These are phyloP conservation scores for Gallinago solitaria DNA, from an alignment of 2,797 vertebrate genomes.

Conservation along the genomic window DNA sequence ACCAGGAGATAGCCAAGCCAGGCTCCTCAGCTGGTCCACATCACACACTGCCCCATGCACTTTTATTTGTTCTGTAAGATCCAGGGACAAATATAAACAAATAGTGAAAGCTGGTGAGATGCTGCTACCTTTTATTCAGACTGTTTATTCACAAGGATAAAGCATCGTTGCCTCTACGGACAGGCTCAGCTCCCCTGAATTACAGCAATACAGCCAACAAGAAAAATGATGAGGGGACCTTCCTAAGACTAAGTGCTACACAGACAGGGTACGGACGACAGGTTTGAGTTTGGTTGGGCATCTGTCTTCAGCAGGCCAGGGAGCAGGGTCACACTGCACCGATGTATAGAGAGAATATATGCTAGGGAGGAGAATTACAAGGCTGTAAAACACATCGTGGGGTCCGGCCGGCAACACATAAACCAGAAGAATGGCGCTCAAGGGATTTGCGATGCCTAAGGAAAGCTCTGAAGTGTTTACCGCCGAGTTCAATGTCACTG, in stretches of 20 bases:
- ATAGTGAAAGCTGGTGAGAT: not conserved
- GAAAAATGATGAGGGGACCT: not conserved
- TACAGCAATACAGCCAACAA: not conserved
- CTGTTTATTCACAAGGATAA: not conserved
- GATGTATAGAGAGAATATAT: not conserved
- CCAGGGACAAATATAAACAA: not conserved
- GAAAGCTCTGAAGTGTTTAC: conserved; percentile 23
- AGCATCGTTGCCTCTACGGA: not conserved
- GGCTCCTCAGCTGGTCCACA: not conserved
- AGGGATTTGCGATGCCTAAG: not conserved
- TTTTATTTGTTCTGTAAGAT: not conserved
- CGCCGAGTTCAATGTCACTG: not conserved
- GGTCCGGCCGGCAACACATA: not conserved
- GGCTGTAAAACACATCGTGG: not conserved
- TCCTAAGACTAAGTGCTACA: not conserved
- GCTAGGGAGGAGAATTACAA: not conserved
- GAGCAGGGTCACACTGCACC: not conserved
- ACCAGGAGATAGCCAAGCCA: not conserved
- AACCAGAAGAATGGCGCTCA: not conserved
- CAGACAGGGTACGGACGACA: fast-evolving
- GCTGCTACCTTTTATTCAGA: not conserved
- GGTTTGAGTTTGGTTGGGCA: not conserved
- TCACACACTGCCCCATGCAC: not conserved
- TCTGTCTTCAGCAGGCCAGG: not conserved
- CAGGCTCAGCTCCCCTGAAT: not conserved